phyloP scores from a whole-genome alignment of 2,113 vertebrate species.

The Daboia siamensis region DNA sequence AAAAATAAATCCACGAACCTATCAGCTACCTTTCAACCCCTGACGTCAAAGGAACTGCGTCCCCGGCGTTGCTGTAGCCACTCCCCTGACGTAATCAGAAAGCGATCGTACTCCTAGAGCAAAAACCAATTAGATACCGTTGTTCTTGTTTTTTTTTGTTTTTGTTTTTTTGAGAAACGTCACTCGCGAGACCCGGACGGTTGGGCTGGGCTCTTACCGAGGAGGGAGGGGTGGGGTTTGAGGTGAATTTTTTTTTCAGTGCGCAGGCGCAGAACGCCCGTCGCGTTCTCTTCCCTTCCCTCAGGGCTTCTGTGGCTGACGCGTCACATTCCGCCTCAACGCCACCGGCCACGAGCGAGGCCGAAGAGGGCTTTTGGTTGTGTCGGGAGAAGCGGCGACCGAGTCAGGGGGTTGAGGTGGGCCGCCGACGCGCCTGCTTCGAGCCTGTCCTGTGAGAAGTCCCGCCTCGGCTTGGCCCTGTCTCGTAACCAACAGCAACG shows the following conservation, averaged over 20 bases:
- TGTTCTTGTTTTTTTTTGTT: too few relatives aligned
- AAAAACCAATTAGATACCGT: background rate
- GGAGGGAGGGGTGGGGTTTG: accelerated
- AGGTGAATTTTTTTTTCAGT: accelerated
- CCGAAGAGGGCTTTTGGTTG: background rate
- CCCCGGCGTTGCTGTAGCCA: background rate
- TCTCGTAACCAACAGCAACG: conserved; percentile 16
- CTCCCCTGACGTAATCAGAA: accelerated
- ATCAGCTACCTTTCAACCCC: background rate
- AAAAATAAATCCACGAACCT: background rate
- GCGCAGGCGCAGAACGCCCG: conserved; percentile 6
- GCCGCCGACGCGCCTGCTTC: background rate
- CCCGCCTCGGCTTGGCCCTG: conserved; percentile 43
- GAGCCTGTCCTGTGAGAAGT: background rate
- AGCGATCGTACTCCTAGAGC: background rate
- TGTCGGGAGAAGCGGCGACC: background rate
- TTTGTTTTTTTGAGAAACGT: background rate
- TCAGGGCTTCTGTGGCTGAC: conserved; percentile 26
- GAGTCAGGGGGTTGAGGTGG: too few relatives aligned
- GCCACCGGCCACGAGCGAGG: background rate
- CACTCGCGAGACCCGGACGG: accelerated
- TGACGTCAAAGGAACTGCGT: too few relatives aligned
- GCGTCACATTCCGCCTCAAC: conserved; percentile 59
- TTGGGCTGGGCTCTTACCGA: background rate
- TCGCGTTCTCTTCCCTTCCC: accelerated